Base-by-base conservation (phyloP, 2,888 invertebrate species). In the Phyllotreta cruciferae region DNA sequence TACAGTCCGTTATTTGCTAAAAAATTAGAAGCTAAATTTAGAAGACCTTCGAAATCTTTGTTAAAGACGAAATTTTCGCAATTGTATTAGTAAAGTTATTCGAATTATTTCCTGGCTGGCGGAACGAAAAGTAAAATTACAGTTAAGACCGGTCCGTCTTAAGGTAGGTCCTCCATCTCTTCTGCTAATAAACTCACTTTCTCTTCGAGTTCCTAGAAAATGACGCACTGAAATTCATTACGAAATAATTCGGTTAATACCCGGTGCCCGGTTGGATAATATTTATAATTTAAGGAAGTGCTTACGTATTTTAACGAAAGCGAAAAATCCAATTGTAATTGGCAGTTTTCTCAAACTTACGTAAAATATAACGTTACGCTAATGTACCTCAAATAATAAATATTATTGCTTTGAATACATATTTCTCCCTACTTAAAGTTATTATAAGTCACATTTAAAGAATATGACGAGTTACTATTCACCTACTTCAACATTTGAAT, bases 131-230 rank as follows among this genome's bases (percentile, higher is more conserved):
- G 50, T 10, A 52, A 52, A 52, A 52, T 7, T 37, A 52, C 13
- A 38, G 10, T 52, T 37, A 49, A 35, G 37, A 13, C 36, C 37
- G 35, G 49, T 55, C 24, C 24, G 24, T 1, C 53, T 57, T 61
- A 54, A 60, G 67, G 63, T 60, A 61, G 65, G 61, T 60, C 63
- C 56, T 53, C 66, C 24, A 57, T 47, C 8, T 42, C 14, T 62
- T 57, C 34, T 38, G 57, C 52, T 24, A 24, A 61, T 57, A 61
- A 54, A 61, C 54, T 60, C 35, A 65, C 67, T 67, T 67, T 67
- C 67, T 65, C 67, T 67, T 67, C 60, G 38, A 41, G 34, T 65
- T 67, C 67, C 62, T 67, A 60, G 67, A 67, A 64, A 52, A 58
- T 56, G 66, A 63, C 61, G 58, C 36, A 47, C 52, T 60, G 52